Evolutionary conservation across 2,113 vertebrate species (phyloP), one percentile per base, ranked within the genome.

Genomic region (Notothenia coriiceps): DNA sequence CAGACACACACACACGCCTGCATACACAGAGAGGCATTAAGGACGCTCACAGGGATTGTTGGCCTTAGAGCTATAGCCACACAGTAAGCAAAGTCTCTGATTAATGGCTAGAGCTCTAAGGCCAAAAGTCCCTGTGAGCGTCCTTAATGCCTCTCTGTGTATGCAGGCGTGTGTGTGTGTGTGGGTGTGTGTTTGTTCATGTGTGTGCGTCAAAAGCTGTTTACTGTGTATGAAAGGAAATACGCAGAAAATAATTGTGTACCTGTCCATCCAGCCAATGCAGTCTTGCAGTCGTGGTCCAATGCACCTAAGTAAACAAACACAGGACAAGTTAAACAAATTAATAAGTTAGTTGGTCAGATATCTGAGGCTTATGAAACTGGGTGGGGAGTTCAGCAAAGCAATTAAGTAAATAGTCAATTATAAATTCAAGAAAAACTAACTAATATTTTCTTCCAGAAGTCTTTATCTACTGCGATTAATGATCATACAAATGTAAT

Each of bases 181-280:
- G 66, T 56, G 33, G 57, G 55, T 61, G 35, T 73, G 60, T 59
- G 70, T 10, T 18, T 46, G 64, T 60, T 62, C 63, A 64, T 46
- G 57, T 46, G 40, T 60, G 56, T 57, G 60, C 20, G 52, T 29
- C 29, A 29, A 29, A 29, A 29, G 29, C 29, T 29, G 29, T 29
- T 29, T 29, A 29, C 29, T 75, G 51, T 71, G 44, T 55, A 18
- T 22, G 15, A 72, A 56, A 71, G 22, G 20, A 35, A 78, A 64
- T 60, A 18, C 10, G 56, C 3, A 35, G 14, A 69, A 55, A 81
- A 35, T 88, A 5, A 82, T 57, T 77, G 80, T 74, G 69, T 98
- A 99, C 98, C 98, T 98, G 97, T 99, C 98, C 96, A 98, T 98
- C 95, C 98, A 96, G 89, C 98, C 98, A 60, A 98, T 95, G 92